Conservation (phyloP, 1,140 invertebrate genomes). For the Drosophila jambulina region DNA sequence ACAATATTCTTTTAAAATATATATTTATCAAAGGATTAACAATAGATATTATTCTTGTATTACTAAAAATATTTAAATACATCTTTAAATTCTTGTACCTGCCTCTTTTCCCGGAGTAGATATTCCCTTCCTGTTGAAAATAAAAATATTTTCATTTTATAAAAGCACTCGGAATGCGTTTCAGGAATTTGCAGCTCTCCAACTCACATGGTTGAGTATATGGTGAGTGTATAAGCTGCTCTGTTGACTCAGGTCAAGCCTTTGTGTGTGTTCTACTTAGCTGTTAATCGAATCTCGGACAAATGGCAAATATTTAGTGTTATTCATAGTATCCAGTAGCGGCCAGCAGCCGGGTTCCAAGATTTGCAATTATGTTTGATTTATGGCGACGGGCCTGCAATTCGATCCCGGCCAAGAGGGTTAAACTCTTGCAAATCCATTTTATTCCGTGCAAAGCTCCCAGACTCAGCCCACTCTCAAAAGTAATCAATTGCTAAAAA, state of each 20-base stretch:
- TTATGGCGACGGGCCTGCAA: slow-evolving; percentile 20
- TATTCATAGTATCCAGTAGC: slow-evolving; percentile 6
- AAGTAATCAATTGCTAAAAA: slow-evolving; percentile 46
- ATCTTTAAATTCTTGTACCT: too few species aligned
- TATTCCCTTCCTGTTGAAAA: not conserved
- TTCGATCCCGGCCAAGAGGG: slow-evolving; percentile 21
- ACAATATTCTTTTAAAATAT: too few species aligned
- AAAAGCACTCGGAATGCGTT: not conserved
- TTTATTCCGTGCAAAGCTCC: slow-evolving; percentile 18
- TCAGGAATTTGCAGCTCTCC: not conserved
- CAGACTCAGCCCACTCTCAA: slow-evolving; percentile 16
- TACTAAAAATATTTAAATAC: too few species aligned
- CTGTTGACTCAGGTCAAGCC: slow-evolving; percentile 46
- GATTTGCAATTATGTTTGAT: slow-evolving; percentile 47
- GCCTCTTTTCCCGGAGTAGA: too few species aligned
- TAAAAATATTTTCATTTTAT: not conserved
- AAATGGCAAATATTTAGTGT: slow-evolving; percentile 44
- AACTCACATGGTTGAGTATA: not conserved
- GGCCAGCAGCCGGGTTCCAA: not conserved
- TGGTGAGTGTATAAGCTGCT: slow-evolving; percentile 9
- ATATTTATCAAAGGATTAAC: too few species aligned
- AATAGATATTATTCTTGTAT: too few species aligned
- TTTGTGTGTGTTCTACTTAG: slow-evolving; percentile 56
- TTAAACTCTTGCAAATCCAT: slow-evolving; percentile 23
- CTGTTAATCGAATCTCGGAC: slow-evolving; percentile 41